Evolutionary conservation across 2,113 vertebrate species (phyloP).

Genomic region (Dipodomys ordii): DNA sequence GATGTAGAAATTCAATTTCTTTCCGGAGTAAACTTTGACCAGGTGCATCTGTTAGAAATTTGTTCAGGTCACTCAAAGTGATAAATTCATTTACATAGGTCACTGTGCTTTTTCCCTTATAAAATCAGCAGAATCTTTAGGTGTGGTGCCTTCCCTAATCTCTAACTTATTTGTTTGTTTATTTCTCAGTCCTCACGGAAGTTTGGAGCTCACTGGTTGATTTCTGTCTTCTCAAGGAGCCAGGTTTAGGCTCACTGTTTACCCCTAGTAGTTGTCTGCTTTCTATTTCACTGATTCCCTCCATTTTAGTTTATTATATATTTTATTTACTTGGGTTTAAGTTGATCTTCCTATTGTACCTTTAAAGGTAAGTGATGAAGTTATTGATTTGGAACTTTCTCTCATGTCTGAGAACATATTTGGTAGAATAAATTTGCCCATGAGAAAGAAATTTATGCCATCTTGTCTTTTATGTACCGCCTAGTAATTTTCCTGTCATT

Average conservation of each 20-base stretch:
- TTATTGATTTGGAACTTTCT: not conserved
- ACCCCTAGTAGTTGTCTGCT: not conserved
- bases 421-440: not conserved
- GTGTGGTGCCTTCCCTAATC: not conserved
- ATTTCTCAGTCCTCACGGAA: not conserved
- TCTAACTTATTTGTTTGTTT: not conserved
- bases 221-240: not conserved
- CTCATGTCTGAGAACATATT: not conserved
- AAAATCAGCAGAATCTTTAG: not conserved
- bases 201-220: not conserved
- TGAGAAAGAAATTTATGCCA: not conserved
- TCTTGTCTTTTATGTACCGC: not conserved
- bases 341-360: not conserved
- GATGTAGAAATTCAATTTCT: not conserved
- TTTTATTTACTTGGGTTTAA: not conserved
- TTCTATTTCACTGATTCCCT: not conserved
- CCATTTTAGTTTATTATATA: not conserved
- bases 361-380: not conserved
- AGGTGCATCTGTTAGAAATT: not conserved
- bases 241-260: not conserved
- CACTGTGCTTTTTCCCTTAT: not conserved
- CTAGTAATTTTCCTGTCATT: not conserved
- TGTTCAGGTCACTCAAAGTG: not conserved
- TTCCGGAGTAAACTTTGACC: not conserved
- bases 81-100: not conserved